Conservation (phyloP, 2,113 vertebrate genomes). For the Bujurquina vittata region DNA sequence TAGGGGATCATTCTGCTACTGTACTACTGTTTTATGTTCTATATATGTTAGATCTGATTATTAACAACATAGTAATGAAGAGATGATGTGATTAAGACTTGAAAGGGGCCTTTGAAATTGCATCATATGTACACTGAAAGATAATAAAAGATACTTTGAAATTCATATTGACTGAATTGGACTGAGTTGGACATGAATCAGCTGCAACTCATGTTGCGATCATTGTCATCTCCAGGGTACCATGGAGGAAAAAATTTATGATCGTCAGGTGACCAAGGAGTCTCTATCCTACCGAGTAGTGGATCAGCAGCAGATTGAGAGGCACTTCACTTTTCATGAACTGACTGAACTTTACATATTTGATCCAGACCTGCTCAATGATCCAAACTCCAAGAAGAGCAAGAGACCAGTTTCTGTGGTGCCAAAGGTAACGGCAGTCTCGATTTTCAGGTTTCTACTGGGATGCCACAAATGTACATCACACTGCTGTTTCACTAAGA, state of each 20-base stretch:
- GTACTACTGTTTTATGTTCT: not conserved
- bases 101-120: not conserved
- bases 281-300: constrained; percentile 93
- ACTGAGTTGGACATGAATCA: not conserved
- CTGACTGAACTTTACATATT: constrained; percentile 94
- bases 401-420: constrained; percentile 85
- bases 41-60: not conserved
- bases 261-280: constrained; percentile 97
- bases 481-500: not conserved
- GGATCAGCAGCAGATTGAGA: constrained; percentile 95
- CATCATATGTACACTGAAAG: not conserved
- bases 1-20: not conserved
- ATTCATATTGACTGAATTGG: not conserved
- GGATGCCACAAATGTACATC: not conserved
- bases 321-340: constrained; percentile 95
- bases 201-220: not conserved
- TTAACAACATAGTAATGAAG: too few species aligned
- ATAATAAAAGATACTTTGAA: not conserved
- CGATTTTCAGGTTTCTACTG: not conserved
- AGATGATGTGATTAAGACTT: not conserved
- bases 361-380: constrained; percentile 90
- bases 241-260: constrained; percentile 99
- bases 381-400: constrained; percentile 90
- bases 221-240: constrained; percentile 84
- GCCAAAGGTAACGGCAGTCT: constrained; percentile 78